Percentiles rank a stretch among this genome's conserved stretches.
These are phyloP conservation scores for Centropyge bicolor DNA, from an alignment of 2,797 vertebrate genomes.

Conservation along the genomic window DNA sequence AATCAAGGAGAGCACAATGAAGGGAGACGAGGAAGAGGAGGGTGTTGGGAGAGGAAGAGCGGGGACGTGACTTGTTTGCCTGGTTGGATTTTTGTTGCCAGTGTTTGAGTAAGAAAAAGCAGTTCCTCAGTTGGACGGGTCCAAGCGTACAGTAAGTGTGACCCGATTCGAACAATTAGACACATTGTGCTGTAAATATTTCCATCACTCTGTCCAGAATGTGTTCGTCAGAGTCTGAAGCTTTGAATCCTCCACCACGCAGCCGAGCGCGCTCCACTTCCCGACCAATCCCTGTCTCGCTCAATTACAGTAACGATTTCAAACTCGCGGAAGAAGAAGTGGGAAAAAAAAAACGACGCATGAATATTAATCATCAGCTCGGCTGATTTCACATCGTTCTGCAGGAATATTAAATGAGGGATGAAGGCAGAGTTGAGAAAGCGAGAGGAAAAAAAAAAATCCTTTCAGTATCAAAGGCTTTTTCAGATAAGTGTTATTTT, in stretches of 20 bases:
- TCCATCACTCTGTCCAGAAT: conserved; percentile 28
- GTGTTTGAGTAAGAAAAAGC: conserved; percentile 18
- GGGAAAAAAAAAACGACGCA: conserved; percentile 40
- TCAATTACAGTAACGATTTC: conserved; percentile 64
- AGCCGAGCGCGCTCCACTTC: conserved; percentile 35
- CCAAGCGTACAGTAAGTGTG: conserved; percentile 30
- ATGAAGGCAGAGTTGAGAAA: conserved; percentile 50
- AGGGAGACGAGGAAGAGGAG: conserved; percentile 36
- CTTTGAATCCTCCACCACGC: conserved; percentile 27
- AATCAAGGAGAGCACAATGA: conserved; percentile 63
- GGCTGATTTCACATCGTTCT: conserved; percentile 66
- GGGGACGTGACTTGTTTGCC: conserved; percentile 47
- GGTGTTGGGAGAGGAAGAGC: conserved; percentile 19
- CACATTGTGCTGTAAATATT: conserved; percentile 27
- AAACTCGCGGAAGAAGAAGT: conserved; percentile 38
- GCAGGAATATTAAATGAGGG: conserved; percentile 64
- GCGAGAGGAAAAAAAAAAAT: conserved; percentile 6
- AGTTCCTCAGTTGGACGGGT: conserved; percentile 9
- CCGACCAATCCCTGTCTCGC: conserved; percentile 38
- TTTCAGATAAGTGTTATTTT: conserved; percentile 71
- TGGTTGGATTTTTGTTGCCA: conserved; percentile 24
- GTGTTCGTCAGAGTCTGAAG: conserved; percentile 36
- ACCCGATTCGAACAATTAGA: conserved; percentile 38
- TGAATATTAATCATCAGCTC: conserved; percentile 76
- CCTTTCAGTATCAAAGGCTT: conserved; percentile 65